Evolutionary conservation across 1,140 invertebrate genomes (phyloP), one percentile per base, ranked within the genome.

Genomic region (Drosophila mojavensis): DNA sequence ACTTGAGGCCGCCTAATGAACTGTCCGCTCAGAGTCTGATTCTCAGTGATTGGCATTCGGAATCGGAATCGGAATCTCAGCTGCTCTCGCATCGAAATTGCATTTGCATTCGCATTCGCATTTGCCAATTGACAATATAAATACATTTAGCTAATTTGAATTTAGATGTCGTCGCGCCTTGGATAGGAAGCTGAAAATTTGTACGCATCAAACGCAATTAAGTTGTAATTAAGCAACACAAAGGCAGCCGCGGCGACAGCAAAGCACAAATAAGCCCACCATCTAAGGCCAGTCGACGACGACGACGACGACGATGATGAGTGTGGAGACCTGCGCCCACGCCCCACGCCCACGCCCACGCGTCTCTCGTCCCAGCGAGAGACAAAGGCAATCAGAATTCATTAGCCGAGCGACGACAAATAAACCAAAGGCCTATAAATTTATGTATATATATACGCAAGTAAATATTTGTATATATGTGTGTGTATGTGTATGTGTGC

Each of bases 111-210:
- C 17, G 17, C 17, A 64, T 45, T 84, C 68, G 81, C 81, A 65
- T 69, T 68, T 90, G 85, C 79, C 76, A 90, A 90, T 90, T 90
- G 86, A 90, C 82, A 90, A 90, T 80, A 90, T 90, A 90, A 90
- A 90, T 90, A 90, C 84, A 89, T 89, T 89, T 84, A 89, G 78
- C 84, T 89, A 89, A 89, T 89, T 89, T 89, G 84, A 89, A 78
- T 71, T 81, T 78, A 62, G 70, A 53, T 59, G 68, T 68, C 63
- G 59, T 58, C 65, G 67, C 30, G 62, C 69, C 68, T 36, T 48
- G 65, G 51, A 61, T 78, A 75, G 80, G 77, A 89, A 84, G 80
- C 70, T 81, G 55, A 47, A 78, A 84, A 89, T 89, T 89, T 89
- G 84, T 89, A 78, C 64, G 78, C 67, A 81, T 80, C 78, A 89